Conservation (phyloP, 2,888 invertebrate species). For the Drosophila neotestacea region DNA sequence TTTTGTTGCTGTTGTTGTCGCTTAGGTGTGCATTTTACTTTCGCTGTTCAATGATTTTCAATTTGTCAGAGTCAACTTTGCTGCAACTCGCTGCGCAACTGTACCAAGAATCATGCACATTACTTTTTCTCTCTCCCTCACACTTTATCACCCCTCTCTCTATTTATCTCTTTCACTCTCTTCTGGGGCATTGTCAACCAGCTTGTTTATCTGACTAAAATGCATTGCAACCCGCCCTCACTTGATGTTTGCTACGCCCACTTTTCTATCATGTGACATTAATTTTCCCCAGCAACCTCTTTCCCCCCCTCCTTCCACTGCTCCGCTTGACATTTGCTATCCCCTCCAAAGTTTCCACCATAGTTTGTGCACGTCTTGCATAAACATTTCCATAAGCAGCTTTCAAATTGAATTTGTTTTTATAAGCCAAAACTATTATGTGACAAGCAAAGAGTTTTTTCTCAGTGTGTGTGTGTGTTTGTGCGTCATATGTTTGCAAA, state of each 20-base stretch:
- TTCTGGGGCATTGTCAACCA: slow-evolving; percentile 12
- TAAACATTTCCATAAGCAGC: slow-evolving; percentile 80
- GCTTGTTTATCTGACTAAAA: slow-evolving; percentile 69
- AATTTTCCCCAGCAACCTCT: slow-evolving; percentile 47
- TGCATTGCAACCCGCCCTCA: slow-evolving; percentile 49
- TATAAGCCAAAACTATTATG: slow-evolving; percentile 80
- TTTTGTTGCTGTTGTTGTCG: slow-evolving; percentile 16
- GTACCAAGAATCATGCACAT: slow-evolving; percentile 63
- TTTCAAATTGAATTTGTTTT: slow-evolving; percentile 79
- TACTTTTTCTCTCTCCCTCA: slow-evolving; percentile 1
- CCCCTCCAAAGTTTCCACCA: not conserved
- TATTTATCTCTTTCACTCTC: not conserved
- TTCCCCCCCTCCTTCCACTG: not conserved
- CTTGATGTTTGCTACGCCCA: slow-evolving; percentile 29
- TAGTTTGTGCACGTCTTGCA: slow-evolving; percentile 67
- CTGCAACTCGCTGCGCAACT: slow-evolving; percentile 49
- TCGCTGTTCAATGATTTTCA: slow-evolving; percentile 75
- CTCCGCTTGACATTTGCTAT: not conserved
- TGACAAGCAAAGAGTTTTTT: slow-evolving; percentile 56
- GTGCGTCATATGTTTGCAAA: slow-evolving; percentile 18
- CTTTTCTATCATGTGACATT: slow-evolving; percentile 69
- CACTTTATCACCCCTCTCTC: not conserved
- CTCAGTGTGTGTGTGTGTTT: slow-evolving; percentile 2
- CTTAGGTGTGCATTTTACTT: slow-evolving; percentile 64
- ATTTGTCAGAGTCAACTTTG: slow-evolving; percentile 74